phyloP scores from a whole-genome alignment of 2,113 vertebrate genomes.

The Epinephelus moara region DNA sequence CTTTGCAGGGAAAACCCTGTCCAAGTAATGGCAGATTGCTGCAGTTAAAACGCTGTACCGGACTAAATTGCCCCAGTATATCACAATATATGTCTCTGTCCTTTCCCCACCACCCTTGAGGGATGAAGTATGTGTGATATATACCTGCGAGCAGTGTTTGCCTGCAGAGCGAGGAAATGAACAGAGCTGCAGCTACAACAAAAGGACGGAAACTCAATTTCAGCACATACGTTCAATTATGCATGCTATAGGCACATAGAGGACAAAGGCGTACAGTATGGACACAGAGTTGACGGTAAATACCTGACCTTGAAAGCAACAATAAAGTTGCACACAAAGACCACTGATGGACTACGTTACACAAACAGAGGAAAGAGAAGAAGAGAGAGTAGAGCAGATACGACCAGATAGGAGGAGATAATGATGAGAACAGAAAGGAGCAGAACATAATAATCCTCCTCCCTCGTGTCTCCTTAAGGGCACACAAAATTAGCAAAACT shows the following conservation, averaged over 20 bases:
- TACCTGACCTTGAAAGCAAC: constrained; percentile 46
- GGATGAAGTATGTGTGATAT: constrained; percentile 27
- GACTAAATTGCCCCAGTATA: constrained; percentile 26
- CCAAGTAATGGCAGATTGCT: background rate
- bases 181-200: constrained; percentile 33
- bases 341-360: constrained; percentile 4
- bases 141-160: constrained; percentile 35
- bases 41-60: background rate
- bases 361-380: background rate
- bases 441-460: constrained; percentile 4
- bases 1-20: background rate
- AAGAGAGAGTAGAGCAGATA: constrained; percentile 15
- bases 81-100: constrained; percentile 37
- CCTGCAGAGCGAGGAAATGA: constrained; percentile 26
- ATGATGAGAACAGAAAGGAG: constrained; percentile 20
- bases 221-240: constrained; percentile 56
- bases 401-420: constrained; percentile 21
- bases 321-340: constrained; percentile 44
- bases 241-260: constrained; percentile 34
- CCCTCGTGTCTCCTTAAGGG: constrained; percentile 14
- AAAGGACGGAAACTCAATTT: constrained; percentile 61
- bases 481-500: constrained; percentile 32
- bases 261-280: constrained; percentile 23
- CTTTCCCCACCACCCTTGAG: constrained; percentile 42
- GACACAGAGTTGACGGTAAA: constrained; percentile 3